These are phyloP conservation scores for Anguilla marmorata DNA, from an alignment of 2,797 vertebrate genomes.

Conservation along the genomic window DNA sequence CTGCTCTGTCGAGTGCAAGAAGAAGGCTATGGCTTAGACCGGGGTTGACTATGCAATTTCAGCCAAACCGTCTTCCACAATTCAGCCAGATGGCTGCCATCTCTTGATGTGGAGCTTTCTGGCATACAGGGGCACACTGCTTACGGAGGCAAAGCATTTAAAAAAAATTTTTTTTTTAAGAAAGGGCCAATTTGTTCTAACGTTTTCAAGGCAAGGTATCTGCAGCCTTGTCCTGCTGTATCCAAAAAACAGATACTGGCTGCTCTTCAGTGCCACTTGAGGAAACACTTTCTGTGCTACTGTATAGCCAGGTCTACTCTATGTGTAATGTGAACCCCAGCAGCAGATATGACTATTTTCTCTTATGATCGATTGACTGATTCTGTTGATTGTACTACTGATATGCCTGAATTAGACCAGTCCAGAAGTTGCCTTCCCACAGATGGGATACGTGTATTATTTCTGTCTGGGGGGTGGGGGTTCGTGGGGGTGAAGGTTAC, in stretches of 20 bases:
- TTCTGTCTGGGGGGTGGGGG: not conserved
- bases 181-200: not conserved
- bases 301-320: not conserved
- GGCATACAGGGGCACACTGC: not conserved
- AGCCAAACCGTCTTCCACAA: not conserved
- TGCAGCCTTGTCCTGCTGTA: not conserved
- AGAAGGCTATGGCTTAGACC: slow-evolving; percentile 71
- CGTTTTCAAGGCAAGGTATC: not conserved
- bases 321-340: not conserved
- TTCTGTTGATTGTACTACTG: slow-evolving; percentile 44
- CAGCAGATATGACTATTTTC: not conserved
- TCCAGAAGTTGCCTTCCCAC: not conserved
- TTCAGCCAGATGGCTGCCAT: not conserved
- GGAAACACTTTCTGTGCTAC: not conserved
- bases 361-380: not conserved
- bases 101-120: not conserved
- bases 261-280: not conserved
- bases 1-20: slow-evolving; percentile 94
- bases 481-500: not conserved
- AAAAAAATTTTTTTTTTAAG: not conserved
- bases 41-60: not conserved
- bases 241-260: not conserved
- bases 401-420: slow-evolving; percentile 26
- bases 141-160: not conserved
- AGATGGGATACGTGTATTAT: slow-evolving; percentile 6